Evolutionary conservation across 1,140 invertebrate species (phyloP).

Genomic region (Psix sp.): DNA sequence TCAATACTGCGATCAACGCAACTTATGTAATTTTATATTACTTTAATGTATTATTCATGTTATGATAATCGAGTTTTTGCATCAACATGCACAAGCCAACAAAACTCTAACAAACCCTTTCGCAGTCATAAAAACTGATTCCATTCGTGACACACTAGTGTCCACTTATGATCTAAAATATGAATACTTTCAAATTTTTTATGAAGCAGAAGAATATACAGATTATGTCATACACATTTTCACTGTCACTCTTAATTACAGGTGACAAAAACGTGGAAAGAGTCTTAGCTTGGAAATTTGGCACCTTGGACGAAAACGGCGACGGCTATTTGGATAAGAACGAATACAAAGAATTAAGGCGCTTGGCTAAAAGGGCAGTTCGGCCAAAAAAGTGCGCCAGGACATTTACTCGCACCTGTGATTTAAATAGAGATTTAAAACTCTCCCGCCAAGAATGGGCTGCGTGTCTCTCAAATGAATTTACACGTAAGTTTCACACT

Average conservation of each 20-base stretch:
- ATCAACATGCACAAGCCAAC: slow-evolving; percentile 1
- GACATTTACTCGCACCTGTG: slow-evolving; percentile 91
- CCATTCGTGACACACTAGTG: no score
- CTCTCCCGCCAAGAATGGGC: slow-evolving; percentile 90
- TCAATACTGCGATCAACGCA: slow-evolving; percentile 27
- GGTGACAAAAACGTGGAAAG: slow-evolving; percentile 72
- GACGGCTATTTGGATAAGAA: slow-evolving; percentile 85
- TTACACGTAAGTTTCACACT: slow-evolving; percentile 74
- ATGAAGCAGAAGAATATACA: no score
- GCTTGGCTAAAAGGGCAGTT: slow-evolving; percentile 90
- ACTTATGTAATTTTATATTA: slow-evolving; percentile 56
- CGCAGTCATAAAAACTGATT: background rate
- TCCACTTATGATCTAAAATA: no score
- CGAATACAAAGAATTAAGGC: slow-evolving; percentile 88
- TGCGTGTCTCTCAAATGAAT: slow-evolving; percentile 85
- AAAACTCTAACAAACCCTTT: slow-evolving; percentile 7
- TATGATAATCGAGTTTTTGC: slow-evolving; percentile 31
- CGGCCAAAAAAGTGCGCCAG: slow-evolving; percentile 92
- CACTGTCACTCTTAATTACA: slow-evolving; percentile 11
- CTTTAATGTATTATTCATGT: slow-evolving; percentile 48
- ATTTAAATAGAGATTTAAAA: slow-evolving; percentile 86
- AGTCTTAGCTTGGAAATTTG: slow-evolving; percentile 92
- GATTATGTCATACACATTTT: background rate
- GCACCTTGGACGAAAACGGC: slow-evolving; percentile 85
- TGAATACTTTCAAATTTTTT: no score